phyloP scores from a whole-genome alignment of 1,140 invertebrate species.

The Arion vulgaris region DNA sequence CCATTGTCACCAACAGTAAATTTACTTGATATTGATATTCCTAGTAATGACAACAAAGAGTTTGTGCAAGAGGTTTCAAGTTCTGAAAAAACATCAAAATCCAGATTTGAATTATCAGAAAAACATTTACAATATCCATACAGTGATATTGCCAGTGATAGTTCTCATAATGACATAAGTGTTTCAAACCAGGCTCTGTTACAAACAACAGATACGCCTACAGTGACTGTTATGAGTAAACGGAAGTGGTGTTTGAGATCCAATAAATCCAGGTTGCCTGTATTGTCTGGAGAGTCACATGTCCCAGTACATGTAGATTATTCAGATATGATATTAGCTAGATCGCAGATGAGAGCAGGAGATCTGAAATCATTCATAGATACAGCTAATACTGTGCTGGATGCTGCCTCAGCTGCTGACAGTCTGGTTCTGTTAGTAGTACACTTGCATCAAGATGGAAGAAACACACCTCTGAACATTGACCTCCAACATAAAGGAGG shows the following conservation, averaged over 20 bases:
- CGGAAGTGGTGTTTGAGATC: constrained; percentile 19
- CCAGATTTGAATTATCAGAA: not conserved
- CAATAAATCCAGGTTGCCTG: not conserved
- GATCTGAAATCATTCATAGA: not conserved
- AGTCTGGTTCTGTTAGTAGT: not conserved
- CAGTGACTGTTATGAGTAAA: not conserved
- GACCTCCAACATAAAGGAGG: constrained; percentile 10
- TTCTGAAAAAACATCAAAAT: not conserved
- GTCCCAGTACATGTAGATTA: not conserved
- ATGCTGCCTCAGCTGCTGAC: not conserved
- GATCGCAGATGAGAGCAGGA: not conserved
- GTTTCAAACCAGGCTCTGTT: not conserved
- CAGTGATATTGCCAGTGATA: not conserved
- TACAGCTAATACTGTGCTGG: constrained; percentile 10
- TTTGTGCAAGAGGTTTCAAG: not conserved
- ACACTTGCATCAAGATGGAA: not conserved
- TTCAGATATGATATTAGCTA: not conserved
- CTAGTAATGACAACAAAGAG: not conserved
- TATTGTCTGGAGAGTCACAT: not conserved
- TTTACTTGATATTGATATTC: constrained; percentile 7
- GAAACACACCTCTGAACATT: not conserved
- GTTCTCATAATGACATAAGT: not conserved
- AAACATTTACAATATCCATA: not conserved
- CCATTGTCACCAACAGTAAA: not conserved
- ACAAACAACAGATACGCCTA: not conserved